A percentile compares a stretch with the other conserved stretches of the same genome.
Conservation (phyloP, 2,797 vertebrate genomes). For the Thripadectes ignobilis region DNA sequence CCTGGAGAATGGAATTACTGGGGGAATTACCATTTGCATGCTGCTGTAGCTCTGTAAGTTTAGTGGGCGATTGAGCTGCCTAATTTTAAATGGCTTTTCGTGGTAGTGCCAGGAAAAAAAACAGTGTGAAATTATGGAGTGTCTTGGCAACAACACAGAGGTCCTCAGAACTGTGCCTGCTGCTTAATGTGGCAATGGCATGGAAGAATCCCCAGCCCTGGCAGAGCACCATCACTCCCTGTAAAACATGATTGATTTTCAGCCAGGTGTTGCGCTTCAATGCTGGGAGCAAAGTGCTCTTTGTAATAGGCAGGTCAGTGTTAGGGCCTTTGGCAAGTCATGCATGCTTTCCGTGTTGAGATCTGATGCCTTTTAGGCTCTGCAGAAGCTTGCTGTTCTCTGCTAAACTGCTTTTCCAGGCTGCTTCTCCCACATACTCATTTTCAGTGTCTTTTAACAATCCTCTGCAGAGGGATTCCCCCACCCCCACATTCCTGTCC, state of each 20-base stretch:
- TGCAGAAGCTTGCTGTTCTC: neutral
- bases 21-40: neutral
- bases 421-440: neutral
- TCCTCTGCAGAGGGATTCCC: neutral
- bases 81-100: neutral
- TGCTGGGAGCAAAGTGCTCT: neutral
- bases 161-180: neutral
- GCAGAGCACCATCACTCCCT: neutral
- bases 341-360: neutral
- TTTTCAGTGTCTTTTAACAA: neutral
- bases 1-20: neutral
- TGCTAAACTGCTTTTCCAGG: neutral
- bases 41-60: neutral
- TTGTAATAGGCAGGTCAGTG: neutral
- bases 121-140: neutral
- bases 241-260: neutral
- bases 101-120: neutral
- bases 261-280: neutral
- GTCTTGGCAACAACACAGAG: conserved; percentile 2
- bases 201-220: neutral
- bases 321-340: neutral
- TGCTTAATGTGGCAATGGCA: neutral
- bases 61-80: neutral
- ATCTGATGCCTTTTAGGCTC: neutral
- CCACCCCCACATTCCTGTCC: neutral